Evolutionary conservation across 2,888 invertebrate species (phyloP).

Genomic region (Phengaris arion): DNA sequence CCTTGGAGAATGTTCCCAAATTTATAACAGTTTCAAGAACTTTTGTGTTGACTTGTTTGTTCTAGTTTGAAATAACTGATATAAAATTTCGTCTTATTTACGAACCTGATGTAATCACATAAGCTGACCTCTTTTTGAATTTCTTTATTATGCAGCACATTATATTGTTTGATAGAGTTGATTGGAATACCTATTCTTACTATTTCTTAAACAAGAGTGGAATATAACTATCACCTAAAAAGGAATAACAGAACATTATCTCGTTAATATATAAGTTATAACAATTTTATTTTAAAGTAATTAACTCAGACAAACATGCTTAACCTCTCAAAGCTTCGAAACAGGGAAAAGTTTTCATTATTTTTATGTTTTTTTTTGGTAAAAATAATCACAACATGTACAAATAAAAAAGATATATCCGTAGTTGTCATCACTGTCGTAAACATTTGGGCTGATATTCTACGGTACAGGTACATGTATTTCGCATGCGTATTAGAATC

Average conservation of each 20-base stretch:
- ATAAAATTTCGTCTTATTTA: not conserved
- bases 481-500: not conserved
- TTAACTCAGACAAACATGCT: too few species aligned
- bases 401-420: not conserved
- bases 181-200: too few species aligned
- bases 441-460: not conserved
- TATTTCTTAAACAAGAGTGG: too few species aligned
- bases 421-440: not conserved
- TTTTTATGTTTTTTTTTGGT: too few species aligned
- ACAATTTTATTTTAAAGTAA: too few species aligned
- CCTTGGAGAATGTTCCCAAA: not conserved
- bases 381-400: too few species aligned
- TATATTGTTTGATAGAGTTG: not conserved
- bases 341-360: too few species aligned
- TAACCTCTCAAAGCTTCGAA: too few species aligned
- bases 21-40: not conserved
- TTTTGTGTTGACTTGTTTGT: not conserved
- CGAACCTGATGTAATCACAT: not conserved
- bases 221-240: too few species aligned
- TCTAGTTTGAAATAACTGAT: conserved; percentile 7
- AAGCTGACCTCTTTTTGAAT: not conserved
- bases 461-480: not conserved
- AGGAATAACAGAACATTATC: too few species aligned
- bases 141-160: not conserved
- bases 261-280: too few species aligned